Base-by-base conservation (phyloP, 2,888 invertebrate species). In the Cerceris ruficornis region DNA sequence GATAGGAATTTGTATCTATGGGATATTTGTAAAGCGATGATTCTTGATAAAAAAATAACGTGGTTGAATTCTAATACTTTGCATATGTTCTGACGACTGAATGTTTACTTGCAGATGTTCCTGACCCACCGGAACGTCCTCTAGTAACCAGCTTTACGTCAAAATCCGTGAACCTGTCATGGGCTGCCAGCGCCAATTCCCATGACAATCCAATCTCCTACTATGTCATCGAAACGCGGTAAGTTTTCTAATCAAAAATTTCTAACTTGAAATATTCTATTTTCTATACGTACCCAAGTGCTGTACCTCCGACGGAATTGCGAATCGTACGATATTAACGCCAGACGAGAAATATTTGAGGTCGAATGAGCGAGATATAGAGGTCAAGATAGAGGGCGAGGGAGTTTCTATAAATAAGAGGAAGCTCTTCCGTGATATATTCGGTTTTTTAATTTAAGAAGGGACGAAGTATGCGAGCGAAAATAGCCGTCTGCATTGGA, bases 171-270 rank as follows among this genome's bases (percentile, higher is more conserved):
- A 95, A 95, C 92, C 93, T 96, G 88, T 96, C 96, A 69, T 96
- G 96, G 96, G 95, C 96, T 74, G 95, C 95, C 76, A 95, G 95
- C 82, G 94, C 94, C 87, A 94, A 95, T 92, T 94, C 94, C 79
- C 95, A 96, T 91, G 94, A 95, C 93, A 94, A 95, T 89, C 94
- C 95, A 80, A 94, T 96, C 89, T 94, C 94, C 86, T 95, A 96
- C 93, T 96, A 96, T 93, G 94, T 96, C 92, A 95, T 96, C 91
- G 95, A 95, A 92, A 95, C 95, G 85, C 94, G 95, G 96, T 96
- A 94, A 95, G 95, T 94, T 54, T 54, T 64, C 76, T 69, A 77
- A 28, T 28, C 28, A 4, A 28, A 28, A 81, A 81, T 74, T 71
- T 59, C 14, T 52, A 69, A 81, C 60, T 69, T 64, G 52, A 67